Percentiles rank a stretch among this genome's conserved stretches.
Evolutionary conservation across 1,140 invertebrate genomes (phyloP).

Genomic region (Heterodera schachtii): DNA sequence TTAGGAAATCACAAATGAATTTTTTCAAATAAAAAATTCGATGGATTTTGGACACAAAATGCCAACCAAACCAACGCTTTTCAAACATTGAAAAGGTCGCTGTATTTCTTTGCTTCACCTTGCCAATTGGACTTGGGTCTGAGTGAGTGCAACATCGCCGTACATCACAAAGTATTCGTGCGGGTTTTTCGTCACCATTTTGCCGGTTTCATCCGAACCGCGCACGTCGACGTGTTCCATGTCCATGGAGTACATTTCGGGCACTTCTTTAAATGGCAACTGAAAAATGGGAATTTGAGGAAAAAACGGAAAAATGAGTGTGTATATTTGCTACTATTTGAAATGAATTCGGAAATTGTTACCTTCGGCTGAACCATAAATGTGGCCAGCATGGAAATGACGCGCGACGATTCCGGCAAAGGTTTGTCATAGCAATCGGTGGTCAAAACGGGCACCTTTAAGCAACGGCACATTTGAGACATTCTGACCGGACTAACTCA

Average conservation of each 20-base stretch:
- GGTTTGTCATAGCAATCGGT: slow-evolving; percentile 71
- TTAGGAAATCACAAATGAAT: too few relatives aligned
- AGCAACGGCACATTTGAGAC: neutral
- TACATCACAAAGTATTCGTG: slow-evolving; percentile 89
- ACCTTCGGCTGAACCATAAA: slow-evolving; percentile 74
- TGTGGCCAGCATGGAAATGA: slow-evolving; percentile 83
- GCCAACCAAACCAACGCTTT: too few relatives aligned
- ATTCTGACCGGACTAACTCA: slow-evolving; percentile 6
- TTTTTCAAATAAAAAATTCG: too few relatives aligned
- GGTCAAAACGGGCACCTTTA: slow-evolving; percentile 56
- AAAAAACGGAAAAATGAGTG: too few relatives aligned
- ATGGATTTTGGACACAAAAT: too few relatives aligned
- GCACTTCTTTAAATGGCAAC: slow-evolving; percentile 73
- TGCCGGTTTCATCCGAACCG: slow-evolving; percentile 69
- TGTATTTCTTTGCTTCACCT: slow-evolving; percentile 39
- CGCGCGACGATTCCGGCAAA: slow-evolving; percentile 89
- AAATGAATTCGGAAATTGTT: neutral
- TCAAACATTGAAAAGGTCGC: too few relatives aligned
- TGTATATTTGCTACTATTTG: too few relatives aligned
- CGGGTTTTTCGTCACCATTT: slow-evolving; percentile 72
- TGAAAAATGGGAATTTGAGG: neutral
- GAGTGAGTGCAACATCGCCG: slow-evolving; percentile 68
- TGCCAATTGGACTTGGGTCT: slow-evolving; percentile 52
- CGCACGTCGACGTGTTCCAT: slow-evolving; percentile 68
- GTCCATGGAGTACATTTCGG: slow-evolving; percentile 77